phyloP scores from a whole-genome alignment of 2,888 invertebrate species.

The Diogma glabrata region DNA sequence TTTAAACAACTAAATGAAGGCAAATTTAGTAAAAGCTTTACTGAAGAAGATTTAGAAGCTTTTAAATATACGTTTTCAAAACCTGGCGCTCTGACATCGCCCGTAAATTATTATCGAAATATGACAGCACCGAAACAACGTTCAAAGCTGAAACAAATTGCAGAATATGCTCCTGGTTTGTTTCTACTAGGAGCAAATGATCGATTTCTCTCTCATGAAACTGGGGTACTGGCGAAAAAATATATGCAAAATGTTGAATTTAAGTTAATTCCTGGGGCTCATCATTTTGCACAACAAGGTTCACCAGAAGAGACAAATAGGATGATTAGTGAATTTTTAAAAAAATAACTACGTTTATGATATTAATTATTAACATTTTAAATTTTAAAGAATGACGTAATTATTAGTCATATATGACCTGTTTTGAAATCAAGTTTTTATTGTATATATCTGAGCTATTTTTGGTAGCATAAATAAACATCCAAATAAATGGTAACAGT shows the following conservation, averaged over 20 bases:
- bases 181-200: conserved; percentile 40
- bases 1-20: conserved; percentile 33
- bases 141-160: too few species aligned
- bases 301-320: conserved; percentile 41
- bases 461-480: too few species aligned
- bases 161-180: conserved; percentile 35
- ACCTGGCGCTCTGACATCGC: conserved; percentile 42
- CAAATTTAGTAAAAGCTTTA: conserved; percentile 23
- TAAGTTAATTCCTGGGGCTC: conserved; percentile 35
- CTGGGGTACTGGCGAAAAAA: conserved; percentile 22
- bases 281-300: conserved; percentile 46
- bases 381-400: not conserved
- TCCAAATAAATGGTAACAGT: too few species aligned
- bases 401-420: too few species aligned
- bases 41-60: conserved; percentile 41
- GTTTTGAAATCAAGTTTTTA: too few species aligned
- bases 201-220: conserved; percentile 27
- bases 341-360: conserved; percentile 10
- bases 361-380: not conserved
- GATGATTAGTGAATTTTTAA: conserved; percentile 38
- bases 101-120: conserved; percentile 46
- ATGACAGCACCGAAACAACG: conserved; percentile 25
- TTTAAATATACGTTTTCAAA: conserved; percentile 47
- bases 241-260: conserved; percentile 38
- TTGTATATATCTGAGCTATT: too few species aligned